Evolutionary conservation across 2,888 invertebrate genomes (phyloP).

Genomic region (Ophioninae sp.): DNA sequence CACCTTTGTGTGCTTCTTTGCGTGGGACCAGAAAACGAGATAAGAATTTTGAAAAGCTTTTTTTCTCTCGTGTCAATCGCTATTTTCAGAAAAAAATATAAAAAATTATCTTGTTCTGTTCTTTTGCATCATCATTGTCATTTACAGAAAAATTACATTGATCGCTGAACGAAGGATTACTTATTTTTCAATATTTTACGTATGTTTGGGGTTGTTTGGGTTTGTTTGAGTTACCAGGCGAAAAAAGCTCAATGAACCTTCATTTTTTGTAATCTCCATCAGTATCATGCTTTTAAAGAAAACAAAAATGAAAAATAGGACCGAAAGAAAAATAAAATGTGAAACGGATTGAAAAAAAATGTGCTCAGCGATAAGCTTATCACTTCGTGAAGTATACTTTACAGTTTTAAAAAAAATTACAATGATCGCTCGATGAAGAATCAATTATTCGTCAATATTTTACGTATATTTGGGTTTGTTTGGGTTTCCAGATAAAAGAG

Average conservation of each 20-base stretch:
- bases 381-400: neutral
- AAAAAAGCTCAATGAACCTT: no score
- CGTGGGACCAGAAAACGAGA: conserved; percentile 68
- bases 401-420: no score
- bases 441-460: no score
- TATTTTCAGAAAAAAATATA: conserved; percentile 24
- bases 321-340: neutral
- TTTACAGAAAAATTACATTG: neutral
- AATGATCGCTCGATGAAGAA: no score
- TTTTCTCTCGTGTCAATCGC: conserved; percentile 21
- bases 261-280: no score
- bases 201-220: no score
- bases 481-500: no score
- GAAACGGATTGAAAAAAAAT: neutral
- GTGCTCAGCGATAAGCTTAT: neutral
- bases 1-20: conserved; percentile 13
- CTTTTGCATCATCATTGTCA: no score
- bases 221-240: no score
- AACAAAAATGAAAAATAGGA: conserved; percentile 24
- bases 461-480: no score
- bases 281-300: no score
- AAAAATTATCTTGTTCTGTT: no score
- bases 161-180: neutral
- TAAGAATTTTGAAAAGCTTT: conserved; percentile 73
- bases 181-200: neutral